Conservation (phyloP, 2,797 vertebrate species). For the Manis javanica region DNA sequence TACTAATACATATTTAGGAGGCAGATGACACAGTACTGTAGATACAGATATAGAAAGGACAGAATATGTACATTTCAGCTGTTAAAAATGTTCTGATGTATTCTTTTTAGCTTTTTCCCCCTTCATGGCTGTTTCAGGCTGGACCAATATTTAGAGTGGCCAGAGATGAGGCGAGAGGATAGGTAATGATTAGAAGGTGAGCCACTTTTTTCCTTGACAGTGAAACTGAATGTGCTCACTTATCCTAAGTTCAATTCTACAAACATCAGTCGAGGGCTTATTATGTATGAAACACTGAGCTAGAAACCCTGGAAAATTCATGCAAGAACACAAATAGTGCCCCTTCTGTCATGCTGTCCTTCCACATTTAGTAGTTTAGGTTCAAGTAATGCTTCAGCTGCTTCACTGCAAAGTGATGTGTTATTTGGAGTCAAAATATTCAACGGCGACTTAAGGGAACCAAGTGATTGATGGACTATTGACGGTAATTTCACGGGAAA, state of each 20-base stretch:
- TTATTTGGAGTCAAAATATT: neutral
- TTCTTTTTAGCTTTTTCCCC: conserved; percentile 21
- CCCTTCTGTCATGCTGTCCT: neutral
- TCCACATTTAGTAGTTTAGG: neutral
- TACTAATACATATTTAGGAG: neutral
- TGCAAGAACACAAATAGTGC: neutral
- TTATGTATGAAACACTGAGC: neutral
- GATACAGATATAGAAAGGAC: neutral
- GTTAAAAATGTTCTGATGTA: neutral
- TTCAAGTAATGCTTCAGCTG: neutral
- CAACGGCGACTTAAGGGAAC: neutral
- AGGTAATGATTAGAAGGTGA: neutral
- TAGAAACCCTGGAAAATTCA: neutral
- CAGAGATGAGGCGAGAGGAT: neutral
- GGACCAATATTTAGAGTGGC: neutral
- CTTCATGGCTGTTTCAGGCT: neutral
- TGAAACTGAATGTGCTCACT: neutral
- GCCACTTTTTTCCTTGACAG: neutral
- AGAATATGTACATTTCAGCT: neutral
- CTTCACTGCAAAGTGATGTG: neutral
- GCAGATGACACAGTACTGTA: neutral
- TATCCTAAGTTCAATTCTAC: conserved; percentile 12
- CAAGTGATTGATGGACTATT: neutral
- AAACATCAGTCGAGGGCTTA: neutral
- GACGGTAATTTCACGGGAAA: neutral